These are phyloP conservation scores for Myopa testacea DNA, from an alignment of 2,888 invertebrate genomes.

Conservation along the genomic window DNA sequence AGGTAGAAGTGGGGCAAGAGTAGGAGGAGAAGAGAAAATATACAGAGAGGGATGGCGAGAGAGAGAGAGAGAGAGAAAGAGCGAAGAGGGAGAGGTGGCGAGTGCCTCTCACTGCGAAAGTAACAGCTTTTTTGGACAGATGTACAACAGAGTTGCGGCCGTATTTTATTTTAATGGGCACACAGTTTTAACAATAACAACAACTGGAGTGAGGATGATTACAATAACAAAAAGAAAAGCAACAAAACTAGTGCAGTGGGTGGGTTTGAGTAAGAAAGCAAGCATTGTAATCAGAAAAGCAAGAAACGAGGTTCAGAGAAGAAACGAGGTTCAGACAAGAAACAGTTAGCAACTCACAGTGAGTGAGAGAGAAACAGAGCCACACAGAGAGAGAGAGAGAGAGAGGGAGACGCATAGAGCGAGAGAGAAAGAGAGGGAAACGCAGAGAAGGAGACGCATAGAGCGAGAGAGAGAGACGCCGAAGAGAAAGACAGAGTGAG, in stretches of 20 bases:
- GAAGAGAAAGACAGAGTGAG: constrained; percentile 1
- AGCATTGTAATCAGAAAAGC: background rate
- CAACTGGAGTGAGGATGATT: constrained; percentile 19
- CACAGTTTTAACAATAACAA: constrained; percentile 13
- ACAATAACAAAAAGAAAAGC: background rate
- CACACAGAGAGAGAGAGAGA: background rate
- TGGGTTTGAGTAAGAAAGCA: background rate
- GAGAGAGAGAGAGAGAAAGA: background rate
- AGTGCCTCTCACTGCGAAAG: background rate
- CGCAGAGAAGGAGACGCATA: background rate
- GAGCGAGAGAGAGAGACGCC: background rate
- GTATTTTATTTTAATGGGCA: constrained; percentile 45
- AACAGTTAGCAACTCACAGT: too few species aligned
- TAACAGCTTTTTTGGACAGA: constrained; percentile 35
- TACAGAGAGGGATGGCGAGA: background rate
- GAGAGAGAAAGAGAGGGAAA: background rate
- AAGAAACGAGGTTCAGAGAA: background rate
- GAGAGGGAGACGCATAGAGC: background rate
- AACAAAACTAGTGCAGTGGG: constrained; percentile 7
- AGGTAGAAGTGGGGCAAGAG: too few species aligned
- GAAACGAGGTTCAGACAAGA: too few species aligned
- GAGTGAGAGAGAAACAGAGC: background rate
- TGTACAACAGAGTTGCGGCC: constrained; percentile 40
- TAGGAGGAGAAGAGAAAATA: background rate
- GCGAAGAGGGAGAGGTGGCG: background rate